phyloP scores from a whole-genome alignment of 1,140 invertebrate genomes.

The Temnothorax nylanderi region DNA sequence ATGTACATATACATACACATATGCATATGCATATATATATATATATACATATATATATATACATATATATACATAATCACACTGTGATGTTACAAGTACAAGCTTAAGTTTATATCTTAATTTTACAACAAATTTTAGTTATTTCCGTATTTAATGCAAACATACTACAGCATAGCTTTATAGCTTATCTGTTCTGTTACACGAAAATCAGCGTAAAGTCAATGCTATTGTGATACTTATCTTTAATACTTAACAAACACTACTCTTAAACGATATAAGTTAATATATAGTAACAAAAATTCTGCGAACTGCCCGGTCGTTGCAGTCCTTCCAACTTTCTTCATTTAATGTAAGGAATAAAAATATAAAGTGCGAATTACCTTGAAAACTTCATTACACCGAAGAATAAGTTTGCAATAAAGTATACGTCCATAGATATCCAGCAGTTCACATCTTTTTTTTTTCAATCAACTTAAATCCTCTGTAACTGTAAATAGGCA shows the following conservation, averaged over 20 bases:
- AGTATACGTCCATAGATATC: background rate
- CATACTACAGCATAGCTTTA: background rate
- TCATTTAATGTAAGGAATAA: background rate
- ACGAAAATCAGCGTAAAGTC: background rate
- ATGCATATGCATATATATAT: background rate
- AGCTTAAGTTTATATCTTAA: background rate
- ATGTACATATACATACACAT: background rate
- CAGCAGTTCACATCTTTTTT: background rate
- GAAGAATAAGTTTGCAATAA: background rate
- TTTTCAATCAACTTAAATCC: background rate
- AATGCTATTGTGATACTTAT: background rate
- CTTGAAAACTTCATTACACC: background rate
- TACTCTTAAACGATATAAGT: conserved; percentile 6
- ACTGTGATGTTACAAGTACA: background rate
- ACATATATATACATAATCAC: background rate
- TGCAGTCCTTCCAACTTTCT: background rate
- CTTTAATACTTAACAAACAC: background rate
- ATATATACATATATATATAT: background rate
- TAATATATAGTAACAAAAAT: background rate
- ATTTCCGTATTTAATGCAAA: background rate
- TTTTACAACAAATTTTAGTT: background rate
- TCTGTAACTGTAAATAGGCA: background rate
- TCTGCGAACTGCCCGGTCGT: background rate
- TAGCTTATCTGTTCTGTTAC: background rate
- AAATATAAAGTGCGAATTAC: background rate